Conservation (phyloP, 2,113 vertebrate species). For the Bothrops jararaca region DNA sequence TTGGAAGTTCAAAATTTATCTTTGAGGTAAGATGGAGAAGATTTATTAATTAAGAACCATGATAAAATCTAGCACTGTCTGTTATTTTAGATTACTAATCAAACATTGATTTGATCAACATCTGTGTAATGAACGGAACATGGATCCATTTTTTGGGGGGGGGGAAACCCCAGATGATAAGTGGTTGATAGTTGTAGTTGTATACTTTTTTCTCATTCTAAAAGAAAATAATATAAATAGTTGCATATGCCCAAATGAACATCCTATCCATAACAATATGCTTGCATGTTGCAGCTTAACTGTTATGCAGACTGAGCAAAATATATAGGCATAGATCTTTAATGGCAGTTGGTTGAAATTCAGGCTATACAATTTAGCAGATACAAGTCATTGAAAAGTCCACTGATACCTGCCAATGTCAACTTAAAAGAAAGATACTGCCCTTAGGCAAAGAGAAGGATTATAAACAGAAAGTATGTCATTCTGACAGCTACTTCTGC, state of each 20-base stretch:
- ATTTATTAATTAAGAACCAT: not conserved
- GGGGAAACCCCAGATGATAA: not conserved
- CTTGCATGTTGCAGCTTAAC: not conserved
- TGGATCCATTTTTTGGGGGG: not conserved
- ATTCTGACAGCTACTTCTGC: slow-evolving; percentile 9
- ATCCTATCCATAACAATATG: not conserved
- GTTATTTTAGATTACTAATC: not conserved
- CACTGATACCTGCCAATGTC: not conserved
- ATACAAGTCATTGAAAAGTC: not conserved
- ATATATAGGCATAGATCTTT: fast-evolving
- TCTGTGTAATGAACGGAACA: not conserved
- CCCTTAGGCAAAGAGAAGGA: slow-evolving; percentile 22
- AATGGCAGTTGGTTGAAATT: not conserved
- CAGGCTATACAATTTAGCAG: not conserved
- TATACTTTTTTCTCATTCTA: not conserved
- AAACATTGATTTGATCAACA: too few relatives aligned
- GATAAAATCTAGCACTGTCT: not conserved
- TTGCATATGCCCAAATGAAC: not conserved
- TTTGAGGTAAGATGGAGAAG: slow-evolving; percentile 83
- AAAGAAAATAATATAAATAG: not conserved
- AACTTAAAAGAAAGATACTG: slow-evolving; percentile 32
- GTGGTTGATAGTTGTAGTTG: not conserved
- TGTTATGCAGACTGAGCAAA: not conserved
- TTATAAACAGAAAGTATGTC: not conserved
- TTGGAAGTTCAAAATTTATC: slow-evolving; percentile 97